Percentiles rank a stretch among this genome's conserved stretches.
Evolutionary conservation across 2,797 vertebrate species (phyloP).

Genomic region (Siniperca obscura): DNA sequence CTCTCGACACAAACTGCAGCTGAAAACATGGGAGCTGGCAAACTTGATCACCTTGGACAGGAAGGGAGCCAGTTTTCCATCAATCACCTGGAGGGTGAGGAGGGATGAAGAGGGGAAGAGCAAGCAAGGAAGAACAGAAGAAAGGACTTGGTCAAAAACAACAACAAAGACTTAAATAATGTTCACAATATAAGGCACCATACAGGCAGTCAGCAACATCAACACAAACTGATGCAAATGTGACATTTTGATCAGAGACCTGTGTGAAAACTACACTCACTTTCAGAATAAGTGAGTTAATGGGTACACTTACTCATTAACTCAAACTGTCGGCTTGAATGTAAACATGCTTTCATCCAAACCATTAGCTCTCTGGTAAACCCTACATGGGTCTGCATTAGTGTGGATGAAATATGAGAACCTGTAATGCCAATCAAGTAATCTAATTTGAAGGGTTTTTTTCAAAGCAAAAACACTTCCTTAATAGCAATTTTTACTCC

Average conservation of each 20-base stretch:
- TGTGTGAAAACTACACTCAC: not conserved
- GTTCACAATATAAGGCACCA: too few species aligned
- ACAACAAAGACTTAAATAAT: not conserved
- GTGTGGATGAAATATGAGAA: not conserved
- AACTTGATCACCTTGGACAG: constrained; percentile 98
- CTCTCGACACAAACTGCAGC: constrained; percentile 97
- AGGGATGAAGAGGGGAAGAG: not conserved
- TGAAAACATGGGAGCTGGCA: constrained; percentile 95
- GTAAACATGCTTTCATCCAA: not conserved
- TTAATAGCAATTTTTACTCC: not conserved
- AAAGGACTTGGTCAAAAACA: not conserved
- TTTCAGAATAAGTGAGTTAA: too few species aligned
- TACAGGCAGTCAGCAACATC: too few species aligned
- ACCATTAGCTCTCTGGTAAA: not conserved
- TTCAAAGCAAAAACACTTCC: not conserved
- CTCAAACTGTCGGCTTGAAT: not conserved
- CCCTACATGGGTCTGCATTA: not conserved
- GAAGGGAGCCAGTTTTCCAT: constrained; percentile 97
- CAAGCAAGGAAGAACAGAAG: not conserved
- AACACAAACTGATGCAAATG: too few species aligned
- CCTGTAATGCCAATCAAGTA: not conserved
- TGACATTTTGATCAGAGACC: not conserved
- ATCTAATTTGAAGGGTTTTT: not conserved
- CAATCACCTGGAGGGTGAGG: constrained; percentile 88
- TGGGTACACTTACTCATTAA: not conserved